Evolutionary conservation across 2,797 vertebrate species (phyloP), one percentile per base, ranked within the genome.

Genomic region (Babyrousa celebensis): DNA sequence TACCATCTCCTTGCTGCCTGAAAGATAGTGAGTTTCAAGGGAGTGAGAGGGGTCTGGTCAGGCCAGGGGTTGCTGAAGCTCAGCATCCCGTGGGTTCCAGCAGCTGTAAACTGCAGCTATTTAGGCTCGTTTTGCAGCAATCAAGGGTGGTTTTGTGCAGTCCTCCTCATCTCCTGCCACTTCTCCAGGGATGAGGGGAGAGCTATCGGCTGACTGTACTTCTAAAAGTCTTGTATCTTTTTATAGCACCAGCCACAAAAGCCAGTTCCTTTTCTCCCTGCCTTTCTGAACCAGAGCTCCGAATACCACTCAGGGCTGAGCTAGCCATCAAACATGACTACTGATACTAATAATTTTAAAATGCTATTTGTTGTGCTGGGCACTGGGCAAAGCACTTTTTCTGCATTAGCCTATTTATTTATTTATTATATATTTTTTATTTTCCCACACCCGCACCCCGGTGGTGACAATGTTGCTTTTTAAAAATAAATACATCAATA

Each of bases 171-270:
- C 27, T 77, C 43, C 92, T 71, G 5, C 71, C 63, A 48, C 10
- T 94, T 52, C 56, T 93, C 20, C 4, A 27, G 25, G 77, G 48
- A 89, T 48, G 65, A 89, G 16, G 23, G 17, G 29, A 77, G 43
- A 82, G 56, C 40, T 89, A 25, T 71, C 52, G 20, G 84, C 60
- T 68, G 36, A 89, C 21, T 68, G 2, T 83, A 92, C 77, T 91
- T 96, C 70, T 96, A 85, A 97, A 98, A 96, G 52, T 65, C 79
- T 86, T 1, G 3, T 63, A 70, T 83, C 27, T 94, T 93, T 96
- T 96, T 80, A 91, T 67, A 93, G 20, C 27, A 74, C 21, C n/a
- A 63, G n/a, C 58, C 27, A 71, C 63, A 88, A 71, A 88, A 90
- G 43, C 67, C 10, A 77, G 27, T 90, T 94, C 56, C 78, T 97